Percentiles rank a stretch among this genome's conserved stretches.
Conservation (phyloP, 1,140 invertebrate species). For the Bemisia tabaci region DNA sequence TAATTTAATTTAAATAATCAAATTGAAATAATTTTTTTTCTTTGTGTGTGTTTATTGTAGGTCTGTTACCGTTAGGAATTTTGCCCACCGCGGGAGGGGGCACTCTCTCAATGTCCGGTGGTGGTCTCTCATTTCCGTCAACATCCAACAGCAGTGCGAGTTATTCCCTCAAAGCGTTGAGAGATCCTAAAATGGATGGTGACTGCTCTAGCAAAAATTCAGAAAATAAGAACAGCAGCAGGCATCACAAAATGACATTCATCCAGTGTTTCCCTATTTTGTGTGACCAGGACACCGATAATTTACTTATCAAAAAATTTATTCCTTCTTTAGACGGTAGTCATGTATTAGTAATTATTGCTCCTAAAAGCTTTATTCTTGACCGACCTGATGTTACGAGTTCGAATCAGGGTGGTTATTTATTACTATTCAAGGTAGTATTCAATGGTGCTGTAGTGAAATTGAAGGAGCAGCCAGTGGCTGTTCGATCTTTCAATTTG, state of each 20-base stretch:
- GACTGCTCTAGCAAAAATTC: background rate
- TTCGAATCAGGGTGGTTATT: slow-evolving; percentile 6
- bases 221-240: background rate
- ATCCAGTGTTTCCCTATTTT: background rate
- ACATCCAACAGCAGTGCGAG: slow-evolving; percentile 27
- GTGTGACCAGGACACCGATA: background rate
- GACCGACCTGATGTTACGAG: background rate
- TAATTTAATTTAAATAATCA: no score
- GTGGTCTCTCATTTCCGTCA: slow-evolving; percentile 25
- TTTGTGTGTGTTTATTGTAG: slow-evolving; percentile 10
- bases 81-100: slow-evolving; percentile 25
- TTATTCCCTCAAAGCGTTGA: background rate
- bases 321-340: background rate
- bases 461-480: slow-evolving; percentile 43
- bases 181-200: background rate
- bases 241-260: background rate
- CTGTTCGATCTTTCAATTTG: slow-evolving; percentile 46
- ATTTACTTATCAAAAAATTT: background rate
- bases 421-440: slow-evolving; percentile 14
- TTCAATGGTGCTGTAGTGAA: slow-evolving; percentile 32
- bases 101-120: slow-evolving; percentile 21
- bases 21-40: no score
- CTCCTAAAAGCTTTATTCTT: background rate
- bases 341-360: background rate
- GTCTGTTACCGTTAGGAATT: slow-evolving; percentile 23